Percentiles rank a stretch among this genome's conserved stretches.
These are phyloP conservation scores for Misgurnus mizolepis DNA, from an alignment of 2,113 vertebrate genomes.

Conservation along the genomic window DNA sequence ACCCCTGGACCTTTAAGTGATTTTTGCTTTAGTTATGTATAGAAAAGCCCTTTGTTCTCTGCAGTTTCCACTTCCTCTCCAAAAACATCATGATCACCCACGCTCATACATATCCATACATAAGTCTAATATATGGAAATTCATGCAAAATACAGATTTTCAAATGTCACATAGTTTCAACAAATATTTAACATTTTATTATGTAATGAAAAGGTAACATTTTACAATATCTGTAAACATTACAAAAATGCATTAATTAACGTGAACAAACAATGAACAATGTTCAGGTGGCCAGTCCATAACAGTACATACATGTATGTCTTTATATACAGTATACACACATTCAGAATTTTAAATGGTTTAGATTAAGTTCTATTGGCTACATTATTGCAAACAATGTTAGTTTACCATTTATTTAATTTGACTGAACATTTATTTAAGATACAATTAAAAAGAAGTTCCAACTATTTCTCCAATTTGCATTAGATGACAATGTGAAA, in stretches of 20 bases:
- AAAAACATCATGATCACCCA: slow-evolving; percentile 34
- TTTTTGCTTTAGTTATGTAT: slow-evolving; percentile 32
- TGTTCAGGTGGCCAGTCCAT: no score
- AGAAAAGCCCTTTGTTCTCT: slow-evolving; percentile 16
- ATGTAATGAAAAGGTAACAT: no score
- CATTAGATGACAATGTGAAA: background rate
- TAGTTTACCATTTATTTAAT: background rate
- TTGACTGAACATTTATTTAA: background rate
- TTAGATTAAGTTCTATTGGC: background rate
- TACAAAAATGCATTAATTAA: no score
- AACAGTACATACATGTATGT: no score
- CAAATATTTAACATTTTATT: no score
- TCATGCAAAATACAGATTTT: no score
- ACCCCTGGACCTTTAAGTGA: slow-evolving; percentile 15
- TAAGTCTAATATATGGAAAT: no score
- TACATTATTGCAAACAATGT: background rate
- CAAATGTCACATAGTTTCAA: no score
- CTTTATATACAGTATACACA: no score
- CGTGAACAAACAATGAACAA: no score
- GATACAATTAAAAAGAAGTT: background rate
- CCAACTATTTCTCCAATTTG: background rate
- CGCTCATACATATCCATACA: background rate
- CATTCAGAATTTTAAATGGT: no score
- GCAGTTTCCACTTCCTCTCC: slow-evolving; percentile 3
- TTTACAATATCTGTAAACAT: no score